phyloP scores from a whole-genome alignment of 2,888 invertebrate species.

The Plagodis pulveraria region DNA sequence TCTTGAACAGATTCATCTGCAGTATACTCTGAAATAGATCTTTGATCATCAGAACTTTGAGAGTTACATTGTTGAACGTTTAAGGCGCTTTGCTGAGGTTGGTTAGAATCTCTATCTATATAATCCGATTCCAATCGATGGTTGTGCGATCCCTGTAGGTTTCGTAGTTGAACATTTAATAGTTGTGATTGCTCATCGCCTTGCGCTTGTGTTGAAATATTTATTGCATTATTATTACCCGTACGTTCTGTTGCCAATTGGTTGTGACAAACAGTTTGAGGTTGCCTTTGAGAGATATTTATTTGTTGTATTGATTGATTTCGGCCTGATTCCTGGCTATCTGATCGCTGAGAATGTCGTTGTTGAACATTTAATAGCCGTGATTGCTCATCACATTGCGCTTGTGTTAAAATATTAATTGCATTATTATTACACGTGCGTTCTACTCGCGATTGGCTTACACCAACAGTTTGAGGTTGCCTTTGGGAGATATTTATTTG shows the following conservation, averaged over 20 bases:
- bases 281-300: neutral
- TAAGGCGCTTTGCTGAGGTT: neutral
- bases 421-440: too few relatives aligned
- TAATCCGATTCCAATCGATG: too few relatives aligned
- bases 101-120: neutral
- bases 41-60: neutral
- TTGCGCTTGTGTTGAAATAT: too few relatives aligned
- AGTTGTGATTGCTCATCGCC: neutral
- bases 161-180: neutral
- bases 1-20: too few relatives aligned
- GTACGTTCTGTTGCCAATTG: too few relatives aligned
- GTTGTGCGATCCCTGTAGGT: too few relatives aligned
- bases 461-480: too few relatives aligned
- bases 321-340: neutral
- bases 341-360: neutral
- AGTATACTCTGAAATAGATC: neutral
- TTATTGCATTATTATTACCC: too few relatives aligned
- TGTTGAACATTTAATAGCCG: neutral
- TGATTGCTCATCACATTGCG: too few relatives aligned
- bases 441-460: too few relatives aligned
- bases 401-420: too few relatives aligned
- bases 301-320: neutral
- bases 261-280: neutral
- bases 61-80: neutral
- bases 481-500: too few relatives aligned